Evolutionary conservation across 2,888 invertebrate species (phyloP).

Genomic region (Meganola albula): DNA sequence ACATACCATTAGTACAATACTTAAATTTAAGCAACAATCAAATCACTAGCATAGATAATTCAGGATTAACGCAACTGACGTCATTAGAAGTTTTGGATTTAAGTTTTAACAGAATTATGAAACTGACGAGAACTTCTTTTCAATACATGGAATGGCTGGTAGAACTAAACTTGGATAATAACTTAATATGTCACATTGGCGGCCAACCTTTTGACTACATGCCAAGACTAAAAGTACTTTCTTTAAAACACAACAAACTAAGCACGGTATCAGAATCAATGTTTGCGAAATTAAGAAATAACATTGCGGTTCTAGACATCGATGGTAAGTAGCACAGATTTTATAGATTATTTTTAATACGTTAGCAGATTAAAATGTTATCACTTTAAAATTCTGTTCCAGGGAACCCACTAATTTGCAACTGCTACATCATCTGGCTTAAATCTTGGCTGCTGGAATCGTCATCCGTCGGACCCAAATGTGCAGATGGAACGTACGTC

Average conservation of each 20-base stretch:
- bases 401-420: conserved; percentile 91
- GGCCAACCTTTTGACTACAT: conserved; percentile 90
- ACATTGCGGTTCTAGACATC: conserved; percentile 89
- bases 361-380: not conserved
- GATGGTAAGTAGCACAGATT: conserved; percentile 79
- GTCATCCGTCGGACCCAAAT: conserved; percentile 85
- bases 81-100: conserved; percentile 91
- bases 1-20: conserved; percentile 86
- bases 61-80: conserved; percentile 83
- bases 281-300: conserved; percentile 86
- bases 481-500: conserved; percentile 87
- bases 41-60: conserved; percentile 84
- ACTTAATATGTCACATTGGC: conserved; percentile 87
- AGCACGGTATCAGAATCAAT: conserved; percentile 84
- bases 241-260: conserved; percentile 86
- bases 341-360: not conserved
- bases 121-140: conserved; percentile 82
- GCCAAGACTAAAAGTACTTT: conserved; percentile 89
- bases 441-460: conserved; percentile 89
- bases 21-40: conserved; percentile 91
- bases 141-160: conserved; percentile 91
- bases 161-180: conserved; percentile 90
- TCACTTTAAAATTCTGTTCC: conserved; percentile 26
- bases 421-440: conserved; percentile 89
- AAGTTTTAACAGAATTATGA: conserved; percentile 85